Evolutionary conservation across 2,797 vertebrate species (phyloP).

Genomic region (Tragelaphus eurycerus): DNA sequence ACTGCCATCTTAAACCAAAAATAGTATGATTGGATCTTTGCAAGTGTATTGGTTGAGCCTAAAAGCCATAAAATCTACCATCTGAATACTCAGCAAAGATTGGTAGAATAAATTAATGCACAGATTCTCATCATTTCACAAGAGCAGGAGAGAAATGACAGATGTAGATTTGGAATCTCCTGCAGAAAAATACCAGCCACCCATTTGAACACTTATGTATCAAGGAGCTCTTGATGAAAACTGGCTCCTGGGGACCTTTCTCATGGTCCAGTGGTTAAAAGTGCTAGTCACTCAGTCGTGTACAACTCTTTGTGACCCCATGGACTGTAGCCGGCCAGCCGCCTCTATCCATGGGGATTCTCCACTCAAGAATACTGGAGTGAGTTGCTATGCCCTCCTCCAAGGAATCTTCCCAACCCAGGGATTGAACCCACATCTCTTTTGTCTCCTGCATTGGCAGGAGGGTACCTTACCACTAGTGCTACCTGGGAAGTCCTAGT

Average conservation of each 20-base stretch:
- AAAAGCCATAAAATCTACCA: neutral
- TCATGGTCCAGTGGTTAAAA: neutral
- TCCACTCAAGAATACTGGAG: neutral
- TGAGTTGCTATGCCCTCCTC: neutral
- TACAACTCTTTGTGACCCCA: neutral
- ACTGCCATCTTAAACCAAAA: neutral
- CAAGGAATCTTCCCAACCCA: neutral
- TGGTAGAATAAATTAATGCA: neutral
- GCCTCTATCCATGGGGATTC: neutral
- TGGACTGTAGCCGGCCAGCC: neutral
- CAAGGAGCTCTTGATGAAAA: neutral
- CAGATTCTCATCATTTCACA: neutral
- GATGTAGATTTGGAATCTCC: neutral
- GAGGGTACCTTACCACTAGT: neutral
- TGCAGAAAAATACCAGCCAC: neutral
- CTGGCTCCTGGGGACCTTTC: neutral
- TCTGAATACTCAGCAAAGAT: neutral
- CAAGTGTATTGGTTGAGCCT: neutral
- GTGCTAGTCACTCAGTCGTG: neutral
- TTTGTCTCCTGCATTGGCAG: neutral
- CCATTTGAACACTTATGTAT: neutral
- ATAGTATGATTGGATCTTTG: neutral
- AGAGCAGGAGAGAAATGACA: neutral
- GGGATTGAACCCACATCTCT: neutral
- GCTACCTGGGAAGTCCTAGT: neutral